Percentiles rank a stretch among this genome's conserved stretches.
phyloP scores from a whole-genome alignment of 2,888 invertebrate species.

The Aquatica leii region DNA sequence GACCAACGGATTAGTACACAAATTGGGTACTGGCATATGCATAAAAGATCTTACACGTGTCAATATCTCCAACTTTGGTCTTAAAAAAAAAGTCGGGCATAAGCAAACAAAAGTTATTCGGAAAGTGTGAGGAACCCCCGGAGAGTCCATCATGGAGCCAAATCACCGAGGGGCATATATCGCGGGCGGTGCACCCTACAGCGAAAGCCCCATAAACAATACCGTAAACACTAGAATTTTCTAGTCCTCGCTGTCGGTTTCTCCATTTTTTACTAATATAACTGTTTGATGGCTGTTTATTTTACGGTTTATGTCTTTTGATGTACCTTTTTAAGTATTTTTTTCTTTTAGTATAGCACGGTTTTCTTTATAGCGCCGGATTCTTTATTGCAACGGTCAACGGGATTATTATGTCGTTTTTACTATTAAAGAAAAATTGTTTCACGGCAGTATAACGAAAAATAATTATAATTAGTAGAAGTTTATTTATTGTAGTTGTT shows the following conservation, averaged over 20 bases:
- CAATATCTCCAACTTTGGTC: constrained; percentile 43
- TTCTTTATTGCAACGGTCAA: constrained; percentile 18
- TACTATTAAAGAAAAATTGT: no score
- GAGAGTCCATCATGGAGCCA: constrained; percentile 42
- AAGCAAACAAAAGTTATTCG: constrained; percentile 44
- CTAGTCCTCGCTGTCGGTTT: constrained; percentile 47
- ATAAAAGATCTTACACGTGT: constrained; percentile 36
- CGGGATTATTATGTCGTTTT: no score
- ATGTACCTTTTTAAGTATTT: constrained; percentile 36
- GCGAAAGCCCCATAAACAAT: constrained; percentile 56
- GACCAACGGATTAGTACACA: no score
- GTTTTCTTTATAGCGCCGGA: constrained; percentile 34
- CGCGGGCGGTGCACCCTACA: constrained; percentile 46
- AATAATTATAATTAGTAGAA: no score
- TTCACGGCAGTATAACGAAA: no score
- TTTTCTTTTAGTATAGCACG: constrained; percentile 24
- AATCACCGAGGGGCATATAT: constrained; percentile 43
- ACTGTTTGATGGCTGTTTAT: constrained; percentile 57
- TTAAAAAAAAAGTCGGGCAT: constrained; percentile 42
- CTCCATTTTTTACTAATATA: constrained; percentile 56
- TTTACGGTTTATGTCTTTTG: constrained; percentile 53
- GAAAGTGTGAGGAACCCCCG: constrained; percentile 43
- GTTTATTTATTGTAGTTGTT: no score
- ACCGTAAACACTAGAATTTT: constrained; percentile 53
- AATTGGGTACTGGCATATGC: not conserved